Evolutionary conservation across 2,888 invertebrate genomes (phyloP).

Genomic region (Thecophora atra): DNA sequence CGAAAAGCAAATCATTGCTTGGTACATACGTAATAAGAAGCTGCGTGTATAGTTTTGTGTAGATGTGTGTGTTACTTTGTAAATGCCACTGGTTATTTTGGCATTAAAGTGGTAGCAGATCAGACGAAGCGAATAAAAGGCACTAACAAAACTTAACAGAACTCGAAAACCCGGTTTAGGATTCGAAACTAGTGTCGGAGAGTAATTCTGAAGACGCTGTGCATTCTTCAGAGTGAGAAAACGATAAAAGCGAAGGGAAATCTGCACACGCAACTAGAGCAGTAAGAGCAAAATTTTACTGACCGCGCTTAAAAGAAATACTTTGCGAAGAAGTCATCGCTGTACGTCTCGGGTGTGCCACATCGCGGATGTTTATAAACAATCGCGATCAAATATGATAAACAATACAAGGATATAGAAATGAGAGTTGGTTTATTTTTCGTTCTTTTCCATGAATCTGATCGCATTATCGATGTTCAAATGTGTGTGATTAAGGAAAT

Average conservation of each 20-base stretch:
- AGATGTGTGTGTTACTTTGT: constrained; percentile 32
- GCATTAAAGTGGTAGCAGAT: constrained; percentile 27
- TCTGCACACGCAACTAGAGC: not conserved
- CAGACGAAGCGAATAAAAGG: not conserved
- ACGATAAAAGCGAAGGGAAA: constrained; percentile 1
- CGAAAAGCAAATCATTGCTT: constrained; percentile 8
- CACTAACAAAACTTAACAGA: not conserved
- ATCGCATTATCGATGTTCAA: too few relatives aligned
- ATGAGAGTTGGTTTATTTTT: too few relatives aligned
- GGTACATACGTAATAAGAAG: constrained; percentile 22
- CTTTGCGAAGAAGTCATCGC: not conserved
- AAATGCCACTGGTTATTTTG: constrained; percentile 42
- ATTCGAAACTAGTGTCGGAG: not conserved
- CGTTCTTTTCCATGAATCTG: too few relatives aligned
- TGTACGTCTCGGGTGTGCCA: too few relatives aligned
- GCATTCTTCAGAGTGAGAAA: not conserved
- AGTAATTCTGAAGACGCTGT: not conserved
- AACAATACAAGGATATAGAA: constrained; percentile 5
- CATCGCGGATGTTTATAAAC: constrained; percentile 55
- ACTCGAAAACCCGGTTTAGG: constrained; percentile 18
- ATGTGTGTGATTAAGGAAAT: too few relatives aligned
- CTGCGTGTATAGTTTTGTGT: not conserved
- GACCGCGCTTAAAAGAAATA: not conserved
- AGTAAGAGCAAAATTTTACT: not conserved
- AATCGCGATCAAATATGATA: constrained; percentile 62